Percentiles rank a stretch among this genome's conserved stretches.
These are phyloP conservation scores for Actenoides lindsayi DNA, from an alignment of 2,113 vertebrate species.

Conservation along the genomic window DNA sequence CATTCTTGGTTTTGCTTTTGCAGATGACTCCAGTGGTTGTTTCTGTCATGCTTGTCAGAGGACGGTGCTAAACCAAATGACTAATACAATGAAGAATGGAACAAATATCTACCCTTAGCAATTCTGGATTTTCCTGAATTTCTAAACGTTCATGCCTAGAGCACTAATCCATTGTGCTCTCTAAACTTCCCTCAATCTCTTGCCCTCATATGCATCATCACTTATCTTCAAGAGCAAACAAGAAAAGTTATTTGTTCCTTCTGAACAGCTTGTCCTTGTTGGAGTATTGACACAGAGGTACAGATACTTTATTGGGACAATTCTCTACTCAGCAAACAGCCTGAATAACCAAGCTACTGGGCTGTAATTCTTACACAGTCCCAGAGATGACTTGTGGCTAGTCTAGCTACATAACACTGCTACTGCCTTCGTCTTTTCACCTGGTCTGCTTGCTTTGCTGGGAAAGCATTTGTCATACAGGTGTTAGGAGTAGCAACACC, in stretches of 20 bases:
- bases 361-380: neutral
- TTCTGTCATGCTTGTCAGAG: neutral
- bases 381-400: neutral
- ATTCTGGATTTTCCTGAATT: conserved; percentile 11
- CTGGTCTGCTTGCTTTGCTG: neutral
- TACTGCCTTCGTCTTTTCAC: neutral
- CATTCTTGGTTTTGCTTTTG: conserved; percentile 10
- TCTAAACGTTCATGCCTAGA: neutral
- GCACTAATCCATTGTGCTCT: neutral
- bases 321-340: neutral
- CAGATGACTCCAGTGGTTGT: neutral
- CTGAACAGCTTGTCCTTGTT: neutral
- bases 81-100: neutral
- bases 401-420: neutral
- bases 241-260: neutral
- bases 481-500: neutral
- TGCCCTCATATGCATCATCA: neutral
- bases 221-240: neutral
- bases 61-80: neutral
- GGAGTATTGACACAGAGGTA: rapidly evolving
- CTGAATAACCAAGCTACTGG: neutral
- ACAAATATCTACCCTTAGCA: neutral
- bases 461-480: neutral
- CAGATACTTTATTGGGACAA: neutral
- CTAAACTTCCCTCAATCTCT: neutral